Evolutionary conservation across 1,140 invertebrate genomes (phyloP).

Genomic region (Sycophaga agraensis): DNA sequence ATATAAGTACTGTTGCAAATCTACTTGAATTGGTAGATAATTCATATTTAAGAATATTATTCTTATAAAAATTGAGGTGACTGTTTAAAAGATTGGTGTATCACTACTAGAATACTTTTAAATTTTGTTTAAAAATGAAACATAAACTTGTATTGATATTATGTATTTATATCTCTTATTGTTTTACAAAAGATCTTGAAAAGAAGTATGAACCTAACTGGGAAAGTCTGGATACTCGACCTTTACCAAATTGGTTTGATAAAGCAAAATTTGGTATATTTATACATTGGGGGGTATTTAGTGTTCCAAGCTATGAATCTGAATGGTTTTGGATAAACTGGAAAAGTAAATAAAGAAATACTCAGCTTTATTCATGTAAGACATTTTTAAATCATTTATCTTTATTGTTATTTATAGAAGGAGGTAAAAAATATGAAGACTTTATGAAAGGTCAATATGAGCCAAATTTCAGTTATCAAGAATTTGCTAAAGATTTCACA

Average conservation of each 20-base stretch:
- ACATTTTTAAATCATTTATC: neutral
- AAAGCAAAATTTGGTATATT: conserved; percentile 90
- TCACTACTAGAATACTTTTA: too few species aligned
- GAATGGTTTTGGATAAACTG: conserved; percentile 81
- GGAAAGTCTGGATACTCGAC: conserved; percentile 80
- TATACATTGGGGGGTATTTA: conserved; percentile 91
- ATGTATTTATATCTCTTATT: too few species aligned
- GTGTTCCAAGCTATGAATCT: conserved; percentile 86
- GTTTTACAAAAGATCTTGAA: too few species aligned
- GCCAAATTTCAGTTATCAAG: conserved; percentile 82
- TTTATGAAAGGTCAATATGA: conserved; percentile 79
- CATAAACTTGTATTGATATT: too few species aligned
- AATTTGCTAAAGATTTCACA: conserved; percentile 80
- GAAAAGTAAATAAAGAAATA: conserved; percentile 60
- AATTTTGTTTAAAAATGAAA: too few species aligned
- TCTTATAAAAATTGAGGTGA: too few species aligned
- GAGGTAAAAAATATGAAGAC: conserved; percentile 46
- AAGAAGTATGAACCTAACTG: conserved; percentile 68
- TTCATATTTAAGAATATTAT: too few species aligned
- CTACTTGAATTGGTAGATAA: too few species aligned
- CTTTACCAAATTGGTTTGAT: conserved; percentile 86
- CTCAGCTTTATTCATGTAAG: neutral
- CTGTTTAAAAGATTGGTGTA: too few species aligned
- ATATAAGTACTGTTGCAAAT: too few species aligned
- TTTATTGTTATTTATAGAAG: conserved; percentile 14